Evolutionary conservation across 92 coral and sea anemone genomes (phyloP).

Genomic region (Paramuricea clavata): DNA sequence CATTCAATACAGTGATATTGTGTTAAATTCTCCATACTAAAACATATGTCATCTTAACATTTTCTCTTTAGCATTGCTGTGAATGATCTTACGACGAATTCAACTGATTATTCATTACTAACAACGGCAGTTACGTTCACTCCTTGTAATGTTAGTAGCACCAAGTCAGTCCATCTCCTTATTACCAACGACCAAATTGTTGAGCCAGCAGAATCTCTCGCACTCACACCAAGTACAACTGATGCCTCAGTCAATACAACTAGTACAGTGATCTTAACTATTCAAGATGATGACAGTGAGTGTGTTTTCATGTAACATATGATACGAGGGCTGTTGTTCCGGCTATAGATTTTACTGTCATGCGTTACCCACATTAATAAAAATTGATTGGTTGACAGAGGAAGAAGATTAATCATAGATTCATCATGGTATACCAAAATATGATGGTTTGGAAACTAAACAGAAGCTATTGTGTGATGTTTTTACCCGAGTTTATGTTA

Average conservation of each 20-base stretch:
- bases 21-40: no score
- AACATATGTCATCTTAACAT: no score
- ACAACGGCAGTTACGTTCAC: not conserved
- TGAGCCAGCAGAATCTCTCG: conserved; percentile 18
- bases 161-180: not conserved
- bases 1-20: no score
- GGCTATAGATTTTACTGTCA: no score
- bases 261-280: conserved; percentile 6
- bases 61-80: conserved; percentile 9
- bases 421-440: no score
- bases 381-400: no score
- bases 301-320: not conserved
- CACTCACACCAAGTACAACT: not conserved
- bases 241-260: conserved; percentile 28
- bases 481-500: no score
- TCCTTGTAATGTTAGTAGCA: conserved; percentile 9
- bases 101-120: conserved; percentile 24
- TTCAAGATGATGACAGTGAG: conserved; percentile 32
- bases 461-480: no score
- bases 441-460: no score
- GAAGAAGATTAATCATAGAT: no score
- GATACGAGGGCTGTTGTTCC: not conserved
- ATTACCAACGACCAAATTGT: conserved; percentile 14
- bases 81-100: not conserved
- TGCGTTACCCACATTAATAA: no score